Conservation (phyloP, 2,797 vertebrate genomes). For the Tarsius wallacei region DNA sequence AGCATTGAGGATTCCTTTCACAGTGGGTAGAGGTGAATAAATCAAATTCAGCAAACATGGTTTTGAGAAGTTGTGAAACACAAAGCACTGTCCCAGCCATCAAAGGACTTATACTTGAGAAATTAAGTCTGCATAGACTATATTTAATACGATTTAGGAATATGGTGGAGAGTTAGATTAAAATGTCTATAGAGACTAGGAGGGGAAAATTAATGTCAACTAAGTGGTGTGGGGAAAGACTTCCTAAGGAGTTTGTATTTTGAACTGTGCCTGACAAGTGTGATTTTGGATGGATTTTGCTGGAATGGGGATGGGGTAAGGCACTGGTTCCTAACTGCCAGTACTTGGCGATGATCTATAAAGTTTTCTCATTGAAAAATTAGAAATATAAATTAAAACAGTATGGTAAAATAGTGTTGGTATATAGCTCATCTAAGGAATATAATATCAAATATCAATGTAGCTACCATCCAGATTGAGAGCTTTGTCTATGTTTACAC, state of each 20-base stretch:
- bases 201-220: not conserved
- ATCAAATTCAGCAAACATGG: not conserved
- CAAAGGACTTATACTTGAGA: slow-evolving; percentile 11
- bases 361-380: slow-evolving; percentile 49
- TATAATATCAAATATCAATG: not conserved
- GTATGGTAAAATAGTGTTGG: not conserved
- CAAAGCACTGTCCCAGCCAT: not conserved
- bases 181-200: not conserved
- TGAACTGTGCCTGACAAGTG: not conserved
- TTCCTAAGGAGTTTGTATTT: slow-evolving; percentile 51
- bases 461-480: not conserved
- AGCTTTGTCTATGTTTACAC: not conserved
- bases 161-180: not conserved
- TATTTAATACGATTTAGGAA: slow-evolving; percentile 57
- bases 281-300: slow-evolving; percentile 55
- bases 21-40: not conserved
- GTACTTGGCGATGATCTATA: not conserved
- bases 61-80: slow-evolving; percentile 34
- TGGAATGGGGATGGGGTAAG: not conserved
- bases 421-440: not conserved
- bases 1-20: slow-evolving; percentile 48
- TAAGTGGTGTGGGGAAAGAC: not conserved
- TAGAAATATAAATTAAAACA: not conserved
- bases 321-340: not conserved
- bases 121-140: not conserved